phyloP scores from a whole-genome alignment of 2,888 invertebrate genomes.

The Rhagium mordax region DNA sequence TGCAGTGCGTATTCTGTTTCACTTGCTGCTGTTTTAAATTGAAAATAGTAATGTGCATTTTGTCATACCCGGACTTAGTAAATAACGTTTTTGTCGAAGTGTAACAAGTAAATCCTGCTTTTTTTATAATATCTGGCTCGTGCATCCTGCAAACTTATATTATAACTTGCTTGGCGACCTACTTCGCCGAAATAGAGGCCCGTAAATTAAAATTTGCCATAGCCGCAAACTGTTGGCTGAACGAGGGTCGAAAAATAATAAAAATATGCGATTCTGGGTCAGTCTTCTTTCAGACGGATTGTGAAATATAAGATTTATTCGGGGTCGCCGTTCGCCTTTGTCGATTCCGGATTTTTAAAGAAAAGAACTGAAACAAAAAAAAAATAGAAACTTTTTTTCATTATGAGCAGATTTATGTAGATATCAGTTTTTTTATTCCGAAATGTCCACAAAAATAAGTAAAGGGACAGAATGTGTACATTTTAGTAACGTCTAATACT shows the following conservation, averaged over 20 bases:
- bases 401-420: not conserved
- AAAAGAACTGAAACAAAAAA: not conserved
- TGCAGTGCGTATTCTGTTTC: not conserved
- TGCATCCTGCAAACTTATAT: not conserved
- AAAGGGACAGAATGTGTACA: too few relatives aligned
- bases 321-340: not conserved
- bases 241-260: conserved; percentile 40
- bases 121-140: not conserved
- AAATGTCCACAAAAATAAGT: too few relatives aligned
- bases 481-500: too few relatives aligned
- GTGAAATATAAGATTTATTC: conserved; percentile 35
- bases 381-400: not conserved
- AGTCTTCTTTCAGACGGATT: conserved; percentile 27
- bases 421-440: not conserved
- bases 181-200: not conserved
- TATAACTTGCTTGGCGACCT: not conserved
- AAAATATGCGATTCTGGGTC: conserved; percentile 37
- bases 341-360: not conserved
- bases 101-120: not conserved
- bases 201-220: conserved; percentile 36
- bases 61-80: not conserved
- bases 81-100: not conserved
- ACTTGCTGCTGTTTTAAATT: not conserved
- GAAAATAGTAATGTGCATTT: not conserved
- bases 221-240: conserved; percentile 37